A percentile compares a stretch with the other conserved stretches of the same genome.
These are phyloP conservation scores for Xerus rutilus DNA, from an alignment of 2,797 vertebrate species.

Conservation along the genomic window DNA sequence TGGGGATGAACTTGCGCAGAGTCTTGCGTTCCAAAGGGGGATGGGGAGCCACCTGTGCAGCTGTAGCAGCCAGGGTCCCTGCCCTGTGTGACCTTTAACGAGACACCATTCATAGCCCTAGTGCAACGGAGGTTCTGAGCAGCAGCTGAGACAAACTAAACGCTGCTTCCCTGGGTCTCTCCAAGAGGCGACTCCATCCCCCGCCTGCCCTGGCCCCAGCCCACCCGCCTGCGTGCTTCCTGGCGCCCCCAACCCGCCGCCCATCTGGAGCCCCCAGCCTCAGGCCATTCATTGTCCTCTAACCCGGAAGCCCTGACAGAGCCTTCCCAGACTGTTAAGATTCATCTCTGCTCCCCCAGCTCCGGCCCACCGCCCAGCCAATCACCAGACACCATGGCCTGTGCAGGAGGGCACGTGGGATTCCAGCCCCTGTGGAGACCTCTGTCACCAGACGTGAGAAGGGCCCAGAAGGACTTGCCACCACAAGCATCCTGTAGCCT, in stretches of 20 bases:
- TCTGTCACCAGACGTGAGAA: constrained; percentile 91
- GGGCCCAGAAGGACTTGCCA: constrained; percentile 88
- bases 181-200: accelerated
- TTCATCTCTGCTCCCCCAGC: constrained; percentile 88
- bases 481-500: constrained; percentile 90
- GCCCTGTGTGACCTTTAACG: background rate
- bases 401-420: constrained; percentile 86
- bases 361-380: constrained; percentile 79
- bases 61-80: background rate
- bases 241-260: no score
- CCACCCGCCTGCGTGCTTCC: background rate
- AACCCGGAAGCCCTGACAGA: background rate
- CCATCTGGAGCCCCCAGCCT: no score
- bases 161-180: background rate
- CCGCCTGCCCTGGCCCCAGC: background rate
- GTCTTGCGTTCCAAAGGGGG: accelerated
- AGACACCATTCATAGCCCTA: accelerated
- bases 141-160: background rate
- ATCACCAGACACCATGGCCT: accelerated
- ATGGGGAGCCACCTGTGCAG: accelerated
- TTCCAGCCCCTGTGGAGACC: constrained; percentile 87
- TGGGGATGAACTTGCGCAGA: background rate
- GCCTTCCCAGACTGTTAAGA: constrained; percentile 92
- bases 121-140: accelerated
- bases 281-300: no score